Percentiles rank a stretch among this genome's conserved stretches.
Conservation (phyloP, 2,113 vertebrate genomes). For the Datnioides undecimradiatus region DNA sequence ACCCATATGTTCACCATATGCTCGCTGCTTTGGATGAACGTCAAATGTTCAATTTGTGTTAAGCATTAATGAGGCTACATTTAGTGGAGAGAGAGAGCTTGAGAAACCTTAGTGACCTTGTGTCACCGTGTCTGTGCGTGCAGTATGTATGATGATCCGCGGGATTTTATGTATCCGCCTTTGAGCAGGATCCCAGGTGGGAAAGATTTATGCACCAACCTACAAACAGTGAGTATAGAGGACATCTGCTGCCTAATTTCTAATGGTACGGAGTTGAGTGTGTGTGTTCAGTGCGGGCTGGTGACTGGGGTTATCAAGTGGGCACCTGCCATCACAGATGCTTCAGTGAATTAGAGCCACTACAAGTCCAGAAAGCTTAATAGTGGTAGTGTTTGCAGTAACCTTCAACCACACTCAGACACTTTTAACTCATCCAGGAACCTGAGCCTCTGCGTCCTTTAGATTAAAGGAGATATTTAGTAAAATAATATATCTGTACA, state of each 20-base stretch:
- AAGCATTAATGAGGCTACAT: constrained; percentile 10
- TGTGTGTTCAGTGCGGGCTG: constrained; percentile 20
- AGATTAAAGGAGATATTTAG: background rate
- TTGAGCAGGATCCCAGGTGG: constrained; percentile 11
- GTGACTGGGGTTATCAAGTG: constrained; percentile 38
- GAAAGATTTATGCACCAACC: constrained; percentile 10
- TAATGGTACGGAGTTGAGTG: constrained; percentile 10
- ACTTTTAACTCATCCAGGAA: background rate
- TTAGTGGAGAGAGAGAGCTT: background rate
- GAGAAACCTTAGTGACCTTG: background rate
- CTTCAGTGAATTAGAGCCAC: constrained; percentile 48
- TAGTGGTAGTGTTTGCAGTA: constrained; percentile 6
- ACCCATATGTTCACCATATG: constrained; percentile 30
- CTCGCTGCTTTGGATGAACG: constrained; percentile 3
- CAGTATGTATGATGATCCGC: background rate
- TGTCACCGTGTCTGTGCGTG: background rate
- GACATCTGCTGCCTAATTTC: constrained; percentile 41
- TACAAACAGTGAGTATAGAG: constrained; percentile 14
- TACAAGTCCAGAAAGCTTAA: constrained; percentile 27
- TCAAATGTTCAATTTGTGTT: constrained; percentile 5
- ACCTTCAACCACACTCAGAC: constrained; percentile 30
- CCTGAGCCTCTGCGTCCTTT: background rate
- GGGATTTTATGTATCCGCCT: background rate
- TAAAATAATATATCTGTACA: background rate
- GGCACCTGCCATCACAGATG: constrained; percentile 61